Conservation (phyloP, 2,888 invertebrate genomes). For the Tenthredo distinguenda region DNA sequence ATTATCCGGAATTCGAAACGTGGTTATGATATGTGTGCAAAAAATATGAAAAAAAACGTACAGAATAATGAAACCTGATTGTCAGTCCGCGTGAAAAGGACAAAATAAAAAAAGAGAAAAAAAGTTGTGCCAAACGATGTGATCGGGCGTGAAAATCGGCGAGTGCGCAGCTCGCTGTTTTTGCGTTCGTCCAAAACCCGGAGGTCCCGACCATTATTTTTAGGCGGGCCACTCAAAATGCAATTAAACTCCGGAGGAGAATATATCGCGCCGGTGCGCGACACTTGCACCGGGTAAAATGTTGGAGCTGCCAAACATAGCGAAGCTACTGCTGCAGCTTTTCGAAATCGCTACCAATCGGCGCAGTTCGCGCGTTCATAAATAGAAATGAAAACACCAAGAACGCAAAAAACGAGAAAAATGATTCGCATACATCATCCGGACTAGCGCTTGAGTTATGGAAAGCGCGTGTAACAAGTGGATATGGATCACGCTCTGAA, state of each 20-base stretch:
- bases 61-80: not conserved
- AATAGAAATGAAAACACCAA: not conserved
- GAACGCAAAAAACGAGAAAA: not conserved
- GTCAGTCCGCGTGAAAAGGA: not conserved
- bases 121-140: not conserved
- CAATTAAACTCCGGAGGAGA: slow-evolving; percentile 34
- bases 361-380: not conserved
- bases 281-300: slow-evolving; percentile 44
- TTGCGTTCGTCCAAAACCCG: slow-evolving; percentile 1
- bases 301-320: not conserved
- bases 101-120: not conserved
- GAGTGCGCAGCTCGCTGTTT: not conserved
- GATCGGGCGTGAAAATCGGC: not conserved
- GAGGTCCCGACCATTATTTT: slow-evolving; percentile 20
- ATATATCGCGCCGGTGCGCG: slow-evolving; percentile 5
- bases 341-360: slow-evolving; percentile 18
- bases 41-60: not conserved
- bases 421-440: not conserved
- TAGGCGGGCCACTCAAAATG: slow-evolving; percentile 47
- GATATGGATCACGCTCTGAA: not conserved
- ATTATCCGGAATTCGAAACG: not conserved
- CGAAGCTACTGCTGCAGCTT: not conserved
- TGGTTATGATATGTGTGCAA: not conserved
- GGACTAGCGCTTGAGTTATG: not conserved
- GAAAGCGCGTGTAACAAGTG: not conserved